phyloP scores from a whole-genome alignment of 2,888 invertebrate species.

The Hofmannophila pseudospretella region DNA sequence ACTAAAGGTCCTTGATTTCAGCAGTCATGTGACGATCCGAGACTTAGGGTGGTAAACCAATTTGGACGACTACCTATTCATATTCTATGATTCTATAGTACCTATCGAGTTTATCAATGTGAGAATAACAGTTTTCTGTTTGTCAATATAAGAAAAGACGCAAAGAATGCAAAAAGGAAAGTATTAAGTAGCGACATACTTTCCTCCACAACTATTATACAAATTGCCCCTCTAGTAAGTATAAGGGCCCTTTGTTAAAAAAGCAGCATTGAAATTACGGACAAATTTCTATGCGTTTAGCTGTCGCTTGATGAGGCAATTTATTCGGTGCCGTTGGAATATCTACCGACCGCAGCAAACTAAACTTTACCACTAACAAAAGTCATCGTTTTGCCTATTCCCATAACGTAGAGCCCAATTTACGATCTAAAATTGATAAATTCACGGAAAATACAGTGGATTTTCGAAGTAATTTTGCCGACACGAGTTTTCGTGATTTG shows the following conservation, averaged over 20 bases:
- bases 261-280: conserved; percentile 33
- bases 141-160: background rate
- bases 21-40: too few species aligned
- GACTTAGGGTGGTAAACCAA: too few species aligned
- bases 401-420: conserved; percentile 18
- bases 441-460: conserved; percentile 12
- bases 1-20: too few species aligned
- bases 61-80: too few species aligned
- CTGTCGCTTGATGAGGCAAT: conserved; percentile 48
- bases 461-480: conserved; percentile 46
- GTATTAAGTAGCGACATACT: conserved; percentile 23
- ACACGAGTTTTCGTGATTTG: conserved; percentile 67
- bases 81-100: too few species aligned
- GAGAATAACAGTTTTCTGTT: conserved; percentile 5
- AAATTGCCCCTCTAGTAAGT: conserved; percentile 31
- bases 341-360: conserved; percentile 15
- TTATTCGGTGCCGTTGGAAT: conserved; percentile 35
- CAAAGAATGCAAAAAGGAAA: conserved; percentile 20
- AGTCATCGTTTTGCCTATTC: conserved; percentile 16
- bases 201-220: conserved; percentile 22
- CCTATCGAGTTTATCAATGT: too few species aligned
- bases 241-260: conserved; percentile 35
- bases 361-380: conserved; percentile 5
- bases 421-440: conserved; percentile 10
- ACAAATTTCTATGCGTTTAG: conserved; percentile 50